These are phyloP conservation scores for Lydus trimaculatus DNA, from an alignment of 2,888 invertebrate genomes.

Conservation along the genomic window DNA sequence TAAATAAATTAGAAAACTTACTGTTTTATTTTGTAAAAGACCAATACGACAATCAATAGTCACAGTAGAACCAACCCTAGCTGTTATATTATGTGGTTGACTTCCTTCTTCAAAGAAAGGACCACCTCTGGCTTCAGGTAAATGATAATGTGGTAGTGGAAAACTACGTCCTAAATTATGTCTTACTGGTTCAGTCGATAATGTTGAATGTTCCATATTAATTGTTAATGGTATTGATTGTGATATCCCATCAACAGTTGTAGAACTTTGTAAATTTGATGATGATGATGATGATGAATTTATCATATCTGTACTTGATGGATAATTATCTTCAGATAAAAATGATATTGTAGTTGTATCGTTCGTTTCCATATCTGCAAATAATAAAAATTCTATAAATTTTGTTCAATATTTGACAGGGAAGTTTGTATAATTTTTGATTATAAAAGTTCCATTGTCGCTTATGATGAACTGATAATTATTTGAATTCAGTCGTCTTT, in stretches of 20 bases:
- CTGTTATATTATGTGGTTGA: conserved; percentile 65
- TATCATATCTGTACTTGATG: conserved; percentile 12
- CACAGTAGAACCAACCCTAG: conserved; percentile 66
- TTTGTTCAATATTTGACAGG: background rate
- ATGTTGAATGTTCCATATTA: conserved; percentile 14
- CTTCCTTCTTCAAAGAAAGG: conserved; percentile 69
- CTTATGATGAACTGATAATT: conserved; percentile 24
- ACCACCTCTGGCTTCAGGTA: conserved; percentile 65
- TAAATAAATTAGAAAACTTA: conserved; percentile 52
- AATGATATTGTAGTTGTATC: conserved; percentile 16
- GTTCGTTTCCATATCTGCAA: conserved; percentile 8
- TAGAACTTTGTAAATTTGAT: conserved; percentile 15
- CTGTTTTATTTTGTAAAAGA: conserved; percentile 68
- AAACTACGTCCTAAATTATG: conserved; percentile 50
- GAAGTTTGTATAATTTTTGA: conserved; percentile 15
- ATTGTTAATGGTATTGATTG: conserved; percentile 15
- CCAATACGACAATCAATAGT: conserved; percentile 68
- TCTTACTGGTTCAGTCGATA: conserved; percentile 43
- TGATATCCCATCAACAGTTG: conserved; percentile 10
- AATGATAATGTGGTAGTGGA: conserved; percentile 60
- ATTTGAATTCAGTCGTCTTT: conserved; percentile 27
- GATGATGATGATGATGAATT: conserved; percentile 23
- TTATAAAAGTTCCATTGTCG: conserved; percentile 29
- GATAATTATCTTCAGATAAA: conserved; percentile 20
- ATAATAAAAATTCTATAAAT: background rate